Conservation (phyloP, 35 echinoderm and acorn worm genomes). For the Ophiothrix spiculata region DNA sequence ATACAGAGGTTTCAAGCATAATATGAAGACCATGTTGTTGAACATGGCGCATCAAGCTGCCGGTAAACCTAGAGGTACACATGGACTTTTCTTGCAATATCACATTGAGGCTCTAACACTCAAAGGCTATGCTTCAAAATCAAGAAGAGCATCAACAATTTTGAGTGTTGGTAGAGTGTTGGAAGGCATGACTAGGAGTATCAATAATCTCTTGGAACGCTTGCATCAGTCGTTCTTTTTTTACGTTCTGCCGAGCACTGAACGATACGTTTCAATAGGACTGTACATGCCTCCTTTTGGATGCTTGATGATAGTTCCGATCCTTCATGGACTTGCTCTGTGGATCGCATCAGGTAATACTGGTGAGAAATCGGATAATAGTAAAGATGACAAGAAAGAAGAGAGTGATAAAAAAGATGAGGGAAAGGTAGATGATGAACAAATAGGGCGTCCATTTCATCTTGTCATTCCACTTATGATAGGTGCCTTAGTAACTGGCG, state of each 20-base stretch:
- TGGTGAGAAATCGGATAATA: not conserved
- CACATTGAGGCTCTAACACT: slow-evolving; percentile 87
- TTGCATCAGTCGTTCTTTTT: slow-evolving; percentile 99
- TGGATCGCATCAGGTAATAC: slow-evolving; percentile 49
- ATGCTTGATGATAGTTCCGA: slow-evolving; percentile 62
- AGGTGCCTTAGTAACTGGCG: slow-evolving; percentile 61
- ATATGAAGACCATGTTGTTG: slow-evolving; percentile 76
- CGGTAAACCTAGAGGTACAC: slow-evolving; percentile 78
- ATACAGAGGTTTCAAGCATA: slow-evolving; percentile 39
- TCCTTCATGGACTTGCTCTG: slow-evolving; percentile 60
- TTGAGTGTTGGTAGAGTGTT: slow-evolving; percentile 59
- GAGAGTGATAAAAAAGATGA: too few relatives aligned
- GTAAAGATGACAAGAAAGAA: not conserved
- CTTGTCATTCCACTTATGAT: slow-evolving; percentile 81
- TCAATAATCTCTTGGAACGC: slow-evolving; percentile 90
- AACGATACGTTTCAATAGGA: slow-evolving; percentile 91
- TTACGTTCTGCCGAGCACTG: slow-evolving; percentile 74
- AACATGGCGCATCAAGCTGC: slow-evolving; percentile 91
- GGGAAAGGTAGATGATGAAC: too few relatives aligned
- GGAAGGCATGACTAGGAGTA: slow-evolving; percentile 81
- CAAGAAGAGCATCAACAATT: slow-evolving; percentile 5
- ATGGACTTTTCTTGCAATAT: slow-evolving; percentile 94
- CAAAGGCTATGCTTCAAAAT: slow-evolving; percentile 28
- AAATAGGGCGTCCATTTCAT: slow-evolving; percentile 39
- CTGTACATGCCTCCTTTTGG: slow-evolving; percentile 96